Conservation (phyloP, 1,140 invertebrate genomes). For the Gryllus bimaculatus region DNA sequence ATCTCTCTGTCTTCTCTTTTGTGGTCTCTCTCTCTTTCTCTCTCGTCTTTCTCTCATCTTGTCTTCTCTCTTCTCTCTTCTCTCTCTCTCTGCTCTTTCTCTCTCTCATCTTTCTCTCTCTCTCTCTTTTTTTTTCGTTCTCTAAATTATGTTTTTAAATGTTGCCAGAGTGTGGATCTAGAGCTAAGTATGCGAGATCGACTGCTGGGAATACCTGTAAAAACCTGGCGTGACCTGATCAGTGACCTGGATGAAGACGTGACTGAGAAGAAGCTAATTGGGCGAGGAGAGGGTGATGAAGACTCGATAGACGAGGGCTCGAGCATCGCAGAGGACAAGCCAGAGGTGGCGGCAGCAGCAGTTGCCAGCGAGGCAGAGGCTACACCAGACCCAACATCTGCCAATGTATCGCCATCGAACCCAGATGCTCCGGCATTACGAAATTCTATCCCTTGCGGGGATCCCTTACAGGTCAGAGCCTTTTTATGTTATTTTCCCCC, state of each 20-base stretch:
- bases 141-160: not conserved
- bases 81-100: too few relatives aligned
- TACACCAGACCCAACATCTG: not conserved
- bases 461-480: not conserved
- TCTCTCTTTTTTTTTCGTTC: too few relatives aligned
- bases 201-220: constrained; percentile 41
- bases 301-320: constrained; percentile 16
- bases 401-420: not conserved
- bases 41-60: too few relatives aligned
- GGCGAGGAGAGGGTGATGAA: constrained; percentile 16
- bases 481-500: not conserved
- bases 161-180: constrained; percentile 7
- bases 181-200: constrained; percentile 34
- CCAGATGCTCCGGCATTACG: not conserved
- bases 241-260: constrained; percentile 43
- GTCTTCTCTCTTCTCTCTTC: too few relatives aligned
- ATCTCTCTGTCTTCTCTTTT: too few relatives aligned
- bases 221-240: constrained; percentile 46
- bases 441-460: not conserved
- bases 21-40: too few relatives aligned
- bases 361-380: not conserved
- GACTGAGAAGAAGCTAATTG: constrained; percentile 17
- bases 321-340: not conserved
- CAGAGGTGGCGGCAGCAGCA: not conserved
- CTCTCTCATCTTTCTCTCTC: too few relatives aligned